Evolutionary conservation across 2,888 invertebrate genomes (phyloP).

Genomic region (Stegana nigrithorax): DNA sequence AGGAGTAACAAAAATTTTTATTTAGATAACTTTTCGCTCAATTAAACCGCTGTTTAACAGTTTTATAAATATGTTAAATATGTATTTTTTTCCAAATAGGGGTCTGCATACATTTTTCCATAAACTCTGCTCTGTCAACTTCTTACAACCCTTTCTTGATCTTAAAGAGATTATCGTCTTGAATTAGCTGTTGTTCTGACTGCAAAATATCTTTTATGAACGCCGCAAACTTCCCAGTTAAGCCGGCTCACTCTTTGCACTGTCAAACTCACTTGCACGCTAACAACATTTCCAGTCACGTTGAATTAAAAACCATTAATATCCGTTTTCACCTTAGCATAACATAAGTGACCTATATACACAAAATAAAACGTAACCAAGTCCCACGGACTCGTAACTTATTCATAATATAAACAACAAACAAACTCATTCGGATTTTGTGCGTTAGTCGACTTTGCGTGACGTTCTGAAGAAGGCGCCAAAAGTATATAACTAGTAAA

Average conservation of each 20-base stretch:
- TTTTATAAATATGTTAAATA: too few relatives aligned
- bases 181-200: background rate
- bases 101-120: too few relatives aligned
- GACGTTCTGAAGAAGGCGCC: background rate
- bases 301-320: constrained; percentile 8
- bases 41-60: too few relatives aligned
- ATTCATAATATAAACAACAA: too few relatives aligned
- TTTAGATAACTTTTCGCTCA: too few relatives aligned
- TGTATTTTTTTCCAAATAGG: too few relatives aligned
- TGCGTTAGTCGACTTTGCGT: background rate
- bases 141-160: too few relatives aligned
- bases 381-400: too few relatives aligned
- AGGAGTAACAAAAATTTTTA: too few relatives aligned
- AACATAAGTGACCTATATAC: constrained; percentile 9
- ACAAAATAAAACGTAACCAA: background rate
- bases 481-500: background rate
- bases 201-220: background rate
- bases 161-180: too few relatives aligned
- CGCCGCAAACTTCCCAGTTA: constrained; percentile 20
- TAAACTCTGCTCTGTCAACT: too few relatives aligned
- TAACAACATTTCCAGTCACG: background rate
- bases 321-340: background rate
- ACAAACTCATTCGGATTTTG: background rate
- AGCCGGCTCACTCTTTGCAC: background rate
- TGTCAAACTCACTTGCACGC: background rate